Percentiles rank a stretch among this genome's conserved stretches.
Evolutionary conservation across 2,888 invertebrate species (phyloP).

Genomic region (Yponomeuta evonymella): DNA sequence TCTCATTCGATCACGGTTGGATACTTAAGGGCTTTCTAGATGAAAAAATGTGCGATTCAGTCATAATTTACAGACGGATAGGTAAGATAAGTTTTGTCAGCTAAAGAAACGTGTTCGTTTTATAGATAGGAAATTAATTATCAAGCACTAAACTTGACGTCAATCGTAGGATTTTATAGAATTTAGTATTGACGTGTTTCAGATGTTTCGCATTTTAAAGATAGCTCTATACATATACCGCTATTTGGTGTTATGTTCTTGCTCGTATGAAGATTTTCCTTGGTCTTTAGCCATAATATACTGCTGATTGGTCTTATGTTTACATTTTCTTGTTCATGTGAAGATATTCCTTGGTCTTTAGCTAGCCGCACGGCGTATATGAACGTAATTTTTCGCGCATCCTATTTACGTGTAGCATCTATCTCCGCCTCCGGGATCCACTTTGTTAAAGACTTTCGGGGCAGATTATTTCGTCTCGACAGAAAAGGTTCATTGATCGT

Average conservation of each 20-base stretch:
- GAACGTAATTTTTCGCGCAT: not conserved
- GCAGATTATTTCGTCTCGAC: slow-evolving; percentile 19
- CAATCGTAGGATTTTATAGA: no score
- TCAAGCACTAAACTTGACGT: no score
- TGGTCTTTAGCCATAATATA: no score
- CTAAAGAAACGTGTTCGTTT: not conserved
- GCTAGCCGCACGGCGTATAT: not conserved
- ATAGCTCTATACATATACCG: no score
- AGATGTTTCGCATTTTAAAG: no score
- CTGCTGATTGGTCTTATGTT: no score
- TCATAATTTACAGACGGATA: not conserved
- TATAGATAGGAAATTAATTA: not conserved
- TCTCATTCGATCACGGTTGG: not conserved
- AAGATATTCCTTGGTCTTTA: no score
- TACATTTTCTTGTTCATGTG: no score
- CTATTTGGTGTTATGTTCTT: no score
- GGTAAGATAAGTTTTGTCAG: not conserved
- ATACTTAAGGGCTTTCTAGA: not conserved
- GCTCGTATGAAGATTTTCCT: no score
- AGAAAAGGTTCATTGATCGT: slow-evolving; percentile 18
- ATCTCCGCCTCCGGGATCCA: not conserved
- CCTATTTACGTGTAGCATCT: not conserved
- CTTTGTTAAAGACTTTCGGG: slow-evolving; percentile 6
- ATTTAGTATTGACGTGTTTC: no score
- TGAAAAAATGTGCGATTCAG: not conserved